phyloP scores from a whole-genome alignment of 2,797 vertebrate species.

The Silurus aristotelis region DNA sequence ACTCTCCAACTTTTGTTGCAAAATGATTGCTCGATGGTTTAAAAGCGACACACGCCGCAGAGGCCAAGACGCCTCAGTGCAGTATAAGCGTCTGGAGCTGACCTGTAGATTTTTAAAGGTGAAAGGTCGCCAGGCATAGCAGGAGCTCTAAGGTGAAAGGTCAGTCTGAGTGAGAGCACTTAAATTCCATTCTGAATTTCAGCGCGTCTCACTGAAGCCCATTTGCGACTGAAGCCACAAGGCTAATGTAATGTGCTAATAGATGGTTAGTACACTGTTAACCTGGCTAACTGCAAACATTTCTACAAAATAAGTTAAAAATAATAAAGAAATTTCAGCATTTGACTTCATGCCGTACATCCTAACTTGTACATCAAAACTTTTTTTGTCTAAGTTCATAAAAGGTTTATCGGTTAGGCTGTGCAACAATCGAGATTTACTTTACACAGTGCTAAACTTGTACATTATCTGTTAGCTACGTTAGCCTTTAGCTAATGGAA shows the following conservation, averaged over 20 bases:
- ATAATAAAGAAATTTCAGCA: too few relatives aligned
- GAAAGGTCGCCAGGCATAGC: slow-evolving; percentile 1
- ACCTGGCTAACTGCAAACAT: too few relatives aligned
- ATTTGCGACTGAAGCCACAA: background rate
- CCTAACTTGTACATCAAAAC: too few relatives aligned
- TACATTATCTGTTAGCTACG: background rate
- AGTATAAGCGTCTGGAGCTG: background rate
- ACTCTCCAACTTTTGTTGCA: background rate
- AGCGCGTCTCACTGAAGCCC: background rate
- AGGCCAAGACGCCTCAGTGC: background rate
- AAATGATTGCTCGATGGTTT: background rate
- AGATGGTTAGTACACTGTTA: too few relatives aligned
- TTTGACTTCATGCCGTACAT: too few relatives aligned
- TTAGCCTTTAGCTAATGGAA: background rate
- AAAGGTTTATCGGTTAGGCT: background rate
- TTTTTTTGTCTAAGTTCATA: too few relatives aligned
- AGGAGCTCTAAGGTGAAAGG: background rate
- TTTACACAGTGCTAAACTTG: background rate
- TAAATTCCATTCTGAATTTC: slow-evolving; percentile 21
- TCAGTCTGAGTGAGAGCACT: slow-evolving; percentile 14
- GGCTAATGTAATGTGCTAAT: too few relatives aligned
- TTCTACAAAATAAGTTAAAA: too few relatives aligned
- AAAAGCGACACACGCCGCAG: background rate
- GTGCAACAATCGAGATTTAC: background rate
- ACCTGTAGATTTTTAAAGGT: slow-evolving; percentile 9